Conservation (phyloP, 30 jellyfish, hydroid and myxozoan genomes). For the Haliclystus octoradiatus region DNA sequence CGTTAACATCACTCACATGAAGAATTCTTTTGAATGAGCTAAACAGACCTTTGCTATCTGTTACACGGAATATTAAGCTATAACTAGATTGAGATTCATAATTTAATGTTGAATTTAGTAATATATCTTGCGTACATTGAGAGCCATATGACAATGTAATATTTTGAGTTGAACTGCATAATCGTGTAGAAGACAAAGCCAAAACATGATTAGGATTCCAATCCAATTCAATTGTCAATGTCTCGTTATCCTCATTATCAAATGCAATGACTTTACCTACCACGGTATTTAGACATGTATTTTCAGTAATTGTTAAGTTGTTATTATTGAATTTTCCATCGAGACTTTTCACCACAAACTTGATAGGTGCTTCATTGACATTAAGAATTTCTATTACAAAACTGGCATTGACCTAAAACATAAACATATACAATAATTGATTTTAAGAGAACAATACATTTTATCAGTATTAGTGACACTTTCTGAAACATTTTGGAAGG, state of each 20-base stretch:
- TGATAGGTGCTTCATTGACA: constrained; percentile 78
- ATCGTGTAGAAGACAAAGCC: background rate
- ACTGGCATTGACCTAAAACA: constrained; percentile 38
- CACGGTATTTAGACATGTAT: constrained; percentile 33
- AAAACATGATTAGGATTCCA: constrained; percentile 15
- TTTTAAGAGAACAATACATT: too few relatives aligned
- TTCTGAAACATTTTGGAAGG: too few relatives aligned
- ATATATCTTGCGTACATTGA: background rate
- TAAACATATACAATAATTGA: too few relatives aligned
- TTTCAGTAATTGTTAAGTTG: constrained; percentile 50
- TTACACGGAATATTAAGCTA: constrained; percentile 36
- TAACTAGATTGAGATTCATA: constrained; percentile 23
- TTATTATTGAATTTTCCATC: constrained; percentile 16
- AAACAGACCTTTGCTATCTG: constrained; percentile 48
- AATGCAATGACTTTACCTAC: constrained; percentile 58
- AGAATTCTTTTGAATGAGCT: background rate
- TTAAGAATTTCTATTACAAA: constrained; percentile 36
- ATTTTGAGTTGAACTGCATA: too few relatives aligned
- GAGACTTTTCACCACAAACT: constrained; percentile 22
- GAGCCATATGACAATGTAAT: background rate
- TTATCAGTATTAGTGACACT: too few relatives aligned
- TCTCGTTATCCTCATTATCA: constrained; percentile 60
- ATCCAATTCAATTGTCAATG: constrained; percentile 38
- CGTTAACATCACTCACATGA: constrained; percentile 64
- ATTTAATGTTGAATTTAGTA: constrained; percentile 19